Evolutionary conservation across 1,140 invertebrate genomes (phyloP).

Genomic region (Phymastichus coffea): DNA sequence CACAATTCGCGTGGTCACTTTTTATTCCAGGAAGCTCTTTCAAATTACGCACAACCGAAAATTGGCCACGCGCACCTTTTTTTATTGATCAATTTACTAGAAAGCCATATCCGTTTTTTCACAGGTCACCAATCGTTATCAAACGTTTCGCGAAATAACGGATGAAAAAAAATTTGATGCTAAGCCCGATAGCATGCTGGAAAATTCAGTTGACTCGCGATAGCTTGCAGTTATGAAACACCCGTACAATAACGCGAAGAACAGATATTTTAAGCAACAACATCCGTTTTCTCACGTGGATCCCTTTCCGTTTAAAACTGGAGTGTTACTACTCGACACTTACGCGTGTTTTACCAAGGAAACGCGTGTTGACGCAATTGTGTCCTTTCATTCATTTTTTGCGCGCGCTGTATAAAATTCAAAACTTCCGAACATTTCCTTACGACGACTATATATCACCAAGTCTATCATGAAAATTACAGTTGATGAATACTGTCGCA

Average conservation of each 20-base stretch:
- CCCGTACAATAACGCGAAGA: background rate
- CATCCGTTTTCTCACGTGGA: background rate
- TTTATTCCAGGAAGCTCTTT: constrained; percentile 9
- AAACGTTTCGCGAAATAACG: background rate
- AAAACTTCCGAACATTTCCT: no score
- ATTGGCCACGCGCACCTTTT: constrained; percentile 10
- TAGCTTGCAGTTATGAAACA: constrained; percentile 5
- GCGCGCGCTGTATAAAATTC: no score
- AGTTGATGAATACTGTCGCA: no score
- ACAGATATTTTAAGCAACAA: background rate
- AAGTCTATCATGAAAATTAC: no score
- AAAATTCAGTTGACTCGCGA: background rate
- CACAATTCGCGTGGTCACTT: background rate
- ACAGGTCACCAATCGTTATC: background rate
- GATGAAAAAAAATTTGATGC: background rate
- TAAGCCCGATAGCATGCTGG: background rate
- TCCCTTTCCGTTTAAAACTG: background rate
- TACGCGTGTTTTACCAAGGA: background rate
- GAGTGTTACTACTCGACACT: background rate
- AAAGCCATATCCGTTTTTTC: constrained; percentile 4
- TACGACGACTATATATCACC: no score
- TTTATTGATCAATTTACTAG: constrained; percentile 22
- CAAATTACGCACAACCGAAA: constrained; percentile 8
- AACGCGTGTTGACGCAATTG: background rate
- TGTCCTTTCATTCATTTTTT: constrained; percentile 1